Conservation (phyloP, 2,113 vertebrate genomes). For the Chascanopsetta lugubris region DNA sequence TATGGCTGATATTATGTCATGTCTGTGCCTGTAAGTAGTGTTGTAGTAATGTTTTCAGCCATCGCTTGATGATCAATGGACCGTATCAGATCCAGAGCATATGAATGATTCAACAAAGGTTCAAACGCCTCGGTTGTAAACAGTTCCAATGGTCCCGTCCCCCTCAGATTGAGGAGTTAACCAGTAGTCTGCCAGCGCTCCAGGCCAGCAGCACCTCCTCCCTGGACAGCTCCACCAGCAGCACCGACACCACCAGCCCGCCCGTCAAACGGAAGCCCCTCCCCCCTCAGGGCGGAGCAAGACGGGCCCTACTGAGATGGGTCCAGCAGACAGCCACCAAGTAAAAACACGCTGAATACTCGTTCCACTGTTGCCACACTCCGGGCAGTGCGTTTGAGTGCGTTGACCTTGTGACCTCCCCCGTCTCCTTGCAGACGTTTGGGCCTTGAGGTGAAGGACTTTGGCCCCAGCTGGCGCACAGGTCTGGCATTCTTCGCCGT, state of each 20-base stretch:
- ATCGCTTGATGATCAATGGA: neutral
- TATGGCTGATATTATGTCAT: neutral
- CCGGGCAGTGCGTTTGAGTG: neutral
- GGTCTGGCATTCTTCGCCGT: conserved; percentile 93
- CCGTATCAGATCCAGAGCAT: neutral
- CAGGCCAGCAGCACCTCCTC: conserved; percentile 91
- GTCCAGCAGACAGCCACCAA: conserved; percentile 92
- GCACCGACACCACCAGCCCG: conserved; percentile 90
- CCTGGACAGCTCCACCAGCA: conserved; percentile 88
- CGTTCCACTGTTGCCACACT: too few species aligned
- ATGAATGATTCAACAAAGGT: neutral
- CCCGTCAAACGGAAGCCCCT: conserved; percentile 91
- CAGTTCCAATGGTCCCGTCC: neutral
- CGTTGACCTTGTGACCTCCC: conserved; percentile 10
- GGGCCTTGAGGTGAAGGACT: conserved; percentile 94
- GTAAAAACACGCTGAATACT: conserved; percentile 73
- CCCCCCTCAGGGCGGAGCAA: conserved; percentile 90
- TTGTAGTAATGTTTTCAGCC: too few species aligned
- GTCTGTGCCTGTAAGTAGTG: conserved; percentile 2
- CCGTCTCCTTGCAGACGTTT: conserved; percentile 76
- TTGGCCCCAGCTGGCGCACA: conserved; percentile 93
- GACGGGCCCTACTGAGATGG: conserved; percentile 94
- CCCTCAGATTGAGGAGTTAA: conserved; percentile 94
- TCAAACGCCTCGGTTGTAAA: neutral
- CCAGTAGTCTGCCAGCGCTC: conserved; percentile 91